Percentiles rank a stretch among this genome's conserved stretches.
These are phyloP conservation scores for Dicaeum eximium DNA, from an alignment of 2,113 vertebrate genomes.

Conservation along the genomic window DNA sequence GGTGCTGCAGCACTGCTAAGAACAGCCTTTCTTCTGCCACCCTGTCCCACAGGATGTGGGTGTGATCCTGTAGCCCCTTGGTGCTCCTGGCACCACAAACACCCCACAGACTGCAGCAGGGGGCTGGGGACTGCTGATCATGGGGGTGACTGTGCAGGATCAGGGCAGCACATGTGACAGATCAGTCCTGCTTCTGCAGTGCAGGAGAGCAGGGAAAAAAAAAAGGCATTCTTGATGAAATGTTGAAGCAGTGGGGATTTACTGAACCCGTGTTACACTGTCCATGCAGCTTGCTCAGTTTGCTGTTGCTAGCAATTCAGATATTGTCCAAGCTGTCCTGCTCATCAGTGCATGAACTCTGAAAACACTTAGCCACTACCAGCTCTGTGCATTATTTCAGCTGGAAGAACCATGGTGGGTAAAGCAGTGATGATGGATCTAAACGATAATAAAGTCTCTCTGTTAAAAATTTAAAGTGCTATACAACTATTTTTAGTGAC, in stretches of 20 bases:
- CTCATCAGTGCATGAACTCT: slow-evolving; percentile 61
- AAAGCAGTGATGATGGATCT: slow-evolving; percentile 53
- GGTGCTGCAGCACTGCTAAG: neutral
- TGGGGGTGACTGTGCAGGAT: neutral
- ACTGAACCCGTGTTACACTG: neutral
- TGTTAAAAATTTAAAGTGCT: slow-evolving; percentile 62
- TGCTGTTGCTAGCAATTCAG: slow-evolving; percentile 37
- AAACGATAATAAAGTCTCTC: slow-evolving; percentile 59
- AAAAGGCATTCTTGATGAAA: neutral
- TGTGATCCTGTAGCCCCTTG: neutral
- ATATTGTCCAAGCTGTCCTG: slow-evolving; percentile 50
- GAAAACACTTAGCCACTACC: slow-evolving; percentile 54
- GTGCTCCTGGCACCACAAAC: neutral
- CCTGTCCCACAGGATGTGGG: neutral
- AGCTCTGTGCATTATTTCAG: slow-evolving; percentile 61
- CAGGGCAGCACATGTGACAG: neutral
- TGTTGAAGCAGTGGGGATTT: slow-evolving; percentile 8
- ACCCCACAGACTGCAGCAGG: neutral
- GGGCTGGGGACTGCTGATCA: neutral
- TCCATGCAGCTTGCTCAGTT: slow-evolving; percentile 13
- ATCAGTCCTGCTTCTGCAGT: neutral
- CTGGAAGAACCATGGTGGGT: slow-evolving; percentile 37
- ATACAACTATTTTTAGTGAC: slow-evolving; percentile 65
- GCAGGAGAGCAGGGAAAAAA: neutral
- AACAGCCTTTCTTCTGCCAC: neutral